phyloP scores from a whole-genome alignment of 2,888 invertebrate genomes.

The Ornithoptera priamus region DNA sequence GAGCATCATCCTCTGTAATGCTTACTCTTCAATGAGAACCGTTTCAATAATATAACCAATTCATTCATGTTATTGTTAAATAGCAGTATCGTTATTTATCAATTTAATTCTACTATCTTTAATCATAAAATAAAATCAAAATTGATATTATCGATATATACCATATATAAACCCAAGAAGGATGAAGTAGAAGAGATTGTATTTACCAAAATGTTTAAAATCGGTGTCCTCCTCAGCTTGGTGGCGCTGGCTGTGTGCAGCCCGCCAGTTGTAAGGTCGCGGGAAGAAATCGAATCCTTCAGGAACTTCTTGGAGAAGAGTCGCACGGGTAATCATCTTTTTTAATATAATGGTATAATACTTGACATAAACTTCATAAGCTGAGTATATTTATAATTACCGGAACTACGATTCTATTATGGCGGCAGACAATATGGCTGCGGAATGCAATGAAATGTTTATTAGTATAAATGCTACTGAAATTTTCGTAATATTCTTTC shows the following conservation, averaged over 20 bases:
- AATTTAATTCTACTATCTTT: slow-evolving; percentile 14
- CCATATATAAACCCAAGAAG: slow-evolving; percentile 20
- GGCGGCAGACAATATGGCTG: too few species aligned
- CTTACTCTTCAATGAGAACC: too few species aligned
- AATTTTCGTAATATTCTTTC: too few species aligned
- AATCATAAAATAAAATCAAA: slow-evolving; percentile 17
- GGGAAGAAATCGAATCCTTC: slow-evolving; percentile 59
- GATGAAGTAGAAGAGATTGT: not conserved
- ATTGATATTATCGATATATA: not conserved
- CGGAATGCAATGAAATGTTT: too few species aligned
- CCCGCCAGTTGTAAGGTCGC: slow-evolving; percentile 50
- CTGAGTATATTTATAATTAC: too few species aligned
- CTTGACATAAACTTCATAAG: too few species aligned
- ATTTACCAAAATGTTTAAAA: slow-evolving; percentile 46
- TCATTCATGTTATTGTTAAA: not conserved
- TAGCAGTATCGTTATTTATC: slow-evolving; percentile 16
- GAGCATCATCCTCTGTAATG: too few species aligned
- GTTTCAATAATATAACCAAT: not conserved
- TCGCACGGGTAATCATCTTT: slow-evolving; percentile 31
- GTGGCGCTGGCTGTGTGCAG: slow-evolving; percentile 45
- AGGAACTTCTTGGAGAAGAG: slow-evolving; percentile 53
- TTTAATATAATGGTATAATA: not conserved
- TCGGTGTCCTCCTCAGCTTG: slow-evolving; percentile 41
- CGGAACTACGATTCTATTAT: too few species aligned
- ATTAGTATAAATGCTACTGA: too few species aligned